Evolutionary conservation across 2,113 vertebrate species (phyloP), one percentile per base, ranked within the genome.

Genomic region (Nothoprocta pentlandii): DNA sequence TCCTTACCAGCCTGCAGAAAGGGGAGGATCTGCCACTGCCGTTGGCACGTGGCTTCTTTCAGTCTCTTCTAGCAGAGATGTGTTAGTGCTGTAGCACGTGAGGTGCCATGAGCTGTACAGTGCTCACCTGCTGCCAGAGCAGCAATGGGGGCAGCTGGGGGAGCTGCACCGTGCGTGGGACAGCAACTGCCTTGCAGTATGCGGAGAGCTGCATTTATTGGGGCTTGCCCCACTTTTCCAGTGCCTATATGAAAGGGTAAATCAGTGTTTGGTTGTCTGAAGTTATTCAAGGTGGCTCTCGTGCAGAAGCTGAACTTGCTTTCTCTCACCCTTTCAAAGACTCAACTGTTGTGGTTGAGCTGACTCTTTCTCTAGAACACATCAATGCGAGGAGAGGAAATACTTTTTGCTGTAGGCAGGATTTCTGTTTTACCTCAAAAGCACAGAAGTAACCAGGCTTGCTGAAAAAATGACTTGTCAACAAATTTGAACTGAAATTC

Each of bases 311-410:
- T 49, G 12, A 73, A 62, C 12, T 75, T 54, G 4, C 3, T 28
- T 77, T 71, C 74, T 53, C 16, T 74, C 85, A 49, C 74, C 26
- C 3, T 3, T 28, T 69, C 39, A 56, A 95, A 94, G 28, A 16
- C n/a, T 41, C n/a, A 64, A 39, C 21, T 80, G 20, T 25, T 89
- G 23, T 28, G 42, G 8, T 28, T 54, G n/a, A 74, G 12, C 25
- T 91, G 47, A 12, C 44, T 64, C 94, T 92, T 93, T 56, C n/a
- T 79, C 41, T 82, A 66, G 82, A 94, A 16, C 23, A 19, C n/a
- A 59, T 49, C 22, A 77, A 30, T 7, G n/a, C 11, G 47, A 70
- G 22, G 23, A 85, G 8, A 82, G 6, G 10, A 91, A 80, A 67
- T 67, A 12, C 0, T 17, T 82, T 87, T 91, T 87, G 21, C 42